phyloP scores from a whole-genome alignment of 2,113 vertebrate genomes.

The Scomber japonicus region DNA sequence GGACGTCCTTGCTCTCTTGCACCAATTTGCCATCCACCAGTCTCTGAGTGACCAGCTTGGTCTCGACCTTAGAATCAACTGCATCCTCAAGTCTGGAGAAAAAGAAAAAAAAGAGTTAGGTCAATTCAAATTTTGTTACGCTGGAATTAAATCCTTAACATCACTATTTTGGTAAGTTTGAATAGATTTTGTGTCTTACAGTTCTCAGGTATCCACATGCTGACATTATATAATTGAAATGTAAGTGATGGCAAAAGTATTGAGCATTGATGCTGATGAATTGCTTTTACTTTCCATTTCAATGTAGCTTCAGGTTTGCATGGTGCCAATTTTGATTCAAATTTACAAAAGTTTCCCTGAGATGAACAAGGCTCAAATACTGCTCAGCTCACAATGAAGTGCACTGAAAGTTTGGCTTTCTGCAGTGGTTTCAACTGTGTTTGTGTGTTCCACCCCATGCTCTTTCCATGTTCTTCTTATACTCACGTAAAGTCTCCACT shows the following conservation, averaged over 20 bases:
- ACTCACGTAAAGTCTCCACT: constrained; percentile 77
- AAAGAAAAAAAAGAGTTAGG: background rate
- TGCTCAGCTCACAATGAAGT: background rate
- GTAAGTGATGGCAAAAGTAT: background rate
- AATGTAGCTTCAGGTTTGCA: constrained; percentile 45
- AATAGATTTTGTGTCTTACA: background rate
- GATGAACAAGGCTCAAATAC: constrained; percentile 5
- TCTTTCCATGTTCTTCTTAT: background rate
- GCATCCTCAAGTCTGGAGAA: constrained; percentile 66
- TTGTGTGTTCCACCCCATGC: background rate
- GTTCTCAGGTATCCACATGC: background rate
- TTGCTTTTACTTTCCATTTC: constrained; percentile 34
- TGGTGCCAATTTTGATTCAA: constrained; percentile 61
- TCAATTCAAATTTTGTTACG: background rate
- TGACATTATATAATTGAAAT: constrained; percentile 15
- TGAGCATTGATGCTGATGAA: background rate
- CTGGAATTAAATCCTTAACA: background rate
- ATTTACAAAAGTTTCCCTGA: constrained; percentile 39
- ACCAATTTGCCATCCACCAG: constrained; percentile 78
- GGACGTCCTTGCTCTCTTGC: constrained; percentile 67
- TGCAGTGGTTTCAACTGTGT: background rate
- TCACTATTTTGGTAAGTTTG: background rate
- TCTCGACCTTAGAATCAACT: constrained; percentile 28
- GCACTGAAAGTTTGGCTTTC: background rate
- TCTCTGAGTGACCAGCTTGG: constrained; percentile 74